A percentile compares a stretch with the other conserved stretches of the same genome.
Evolutionary conservation across 2,797 vertebrate species (phyloP).

Genomic region (Podargus strigoides): DNA sequence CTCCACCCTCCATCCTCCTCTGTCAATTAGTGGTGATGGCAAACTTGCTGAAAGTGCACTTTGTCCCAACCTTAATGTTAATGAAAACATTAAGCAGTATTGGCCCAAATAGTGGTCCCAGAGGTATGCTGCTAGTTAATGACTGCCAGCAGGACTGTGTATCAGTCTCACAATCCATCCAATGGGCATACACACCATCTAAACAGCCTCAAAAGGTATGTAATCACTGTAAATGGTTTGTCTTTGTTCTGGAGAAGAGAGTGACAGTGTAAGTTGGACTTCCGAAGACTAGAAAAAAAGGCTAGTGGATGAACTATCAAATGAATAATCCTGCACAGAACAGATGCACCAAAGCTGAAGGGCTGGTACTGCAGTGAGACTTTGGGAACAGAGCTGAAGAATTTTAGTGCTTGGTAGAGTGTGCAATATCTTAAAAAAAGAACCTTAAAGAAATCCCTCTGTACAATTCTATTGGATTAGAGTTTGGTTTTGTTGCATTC

Average conservation of each 20-base stretch:
- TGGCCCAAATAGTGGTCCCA: not conserved
- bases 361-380: not conserved
- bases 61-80: not conserved
- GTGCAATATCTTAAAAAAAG: not conserved
- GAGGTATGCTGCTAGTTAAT: not conserved
- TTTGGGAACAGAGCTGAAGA: not conserved
- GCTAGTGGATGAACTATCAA: not conserved
- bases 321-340: not conserved
- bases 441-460: not conserved
- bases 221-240: not conserved
- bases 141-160: not conserved
- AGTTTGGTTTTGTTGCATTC: not conserved
- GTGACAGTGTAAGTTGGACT: not conserved
- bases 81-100: not conserved
- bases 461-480: not conserved
- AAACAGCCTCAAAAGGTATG: not conserved
- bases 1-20: rapidly evolving
- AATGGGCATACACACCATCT: rapidly evolving
- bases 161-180: not conserved
- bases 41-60: not conserved
- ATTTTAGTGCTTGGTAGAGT: not conserved
- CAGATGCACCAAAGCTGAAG: not conserved
- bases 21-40: rapidly evolving
- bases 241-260: not conserved
- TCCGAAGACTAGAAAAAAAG: not conserved